phyloP scores from a whole-genome alignment of 2,888 invertebrate species.

The Dorcus hopei region DNA sequence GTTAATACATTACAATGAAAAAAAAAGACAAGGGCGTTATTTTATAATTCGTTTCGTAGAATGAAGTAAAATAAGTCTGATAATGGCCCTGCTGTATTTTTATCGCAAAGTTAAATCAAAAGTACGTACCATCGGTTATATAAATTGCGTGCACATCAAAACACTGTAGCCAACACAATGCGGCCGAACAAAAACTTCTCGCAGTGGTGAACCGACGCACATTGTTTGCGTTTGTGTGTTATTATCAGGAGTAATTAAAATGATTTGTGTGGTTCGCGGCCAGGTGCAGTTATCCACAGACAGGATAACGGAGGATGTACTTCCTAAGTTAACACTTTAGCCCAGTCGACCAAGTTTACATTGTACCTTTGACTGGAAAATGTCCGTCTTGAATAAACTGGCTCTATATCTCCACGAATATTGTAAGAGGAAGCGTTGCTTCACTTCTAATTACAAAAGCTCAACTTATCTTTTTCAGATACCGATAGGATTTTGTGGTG shows the following conservation, averaged over 20 bases:
- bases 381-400: too few species aligned
- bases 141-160: neutral
- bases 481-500: too few species aligned
- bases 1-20: neutral
- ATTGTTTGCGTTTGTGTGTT: slow-evolving; percentile 25
- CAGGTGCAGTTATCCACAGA: slow-evolving; percentile 38
- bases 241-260: slow-evolving; percentile 41
- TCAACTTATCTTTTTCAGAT: too few species aligned
- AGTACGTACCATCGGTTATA: neutral
- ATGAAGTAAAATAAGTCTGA: too few species aligned
- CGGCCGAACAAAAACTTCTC: slow-evolving; percentile 11
- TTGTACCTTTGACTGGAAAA: too few species aligned
- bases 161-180: slow-evolving; percentile 1
- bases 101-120: neutral
- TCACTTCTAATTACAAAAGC: too few species aligned
- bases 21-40: neutral
- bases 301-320: neutral
- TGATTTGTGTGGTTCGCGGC: slow-evolving; percentile 39
- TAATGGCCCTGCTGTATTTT: neutral
- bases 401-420: too few species aligned
- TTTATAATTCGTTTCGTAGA: too few species aligned
- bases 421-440: too few species aligned
- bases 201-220: slow-evolving; percentile 8
- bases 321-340: neutral
- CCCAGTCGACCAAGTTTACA: neutral